Percentiles rank a stretch among this genome's conserved stretches.
phyloP scores from a whole-genome alignment of 1,140 invertebrate genomes.

The Mamestra configurata region DNA sequence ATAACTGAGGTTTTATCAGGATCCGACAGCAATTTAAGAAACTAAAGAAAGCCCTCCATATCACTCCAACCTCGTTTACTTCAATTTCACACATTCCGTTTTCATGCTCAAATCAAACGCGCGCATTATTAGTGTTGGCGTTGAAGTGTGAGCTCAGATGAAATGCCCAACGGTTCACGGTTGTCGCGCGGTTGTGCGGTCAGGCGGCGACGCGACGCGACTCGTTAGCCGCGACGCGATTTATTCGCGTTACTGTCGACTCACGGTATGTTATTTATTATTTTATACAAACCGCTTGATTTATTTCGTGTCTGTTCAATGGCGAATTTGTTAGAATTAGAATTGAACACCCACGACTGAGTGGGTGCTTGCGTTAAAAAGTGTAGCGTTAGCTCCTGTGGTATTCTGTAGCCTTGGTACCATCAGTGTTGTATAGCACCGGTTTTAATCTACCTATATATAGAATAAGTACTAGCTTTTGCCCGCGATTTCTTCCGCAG shows the following conservation, averaged over 20 bases:
- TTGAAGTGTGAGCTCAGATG: conserved; percentile 37
- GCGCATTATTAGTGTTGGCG: conserved; percentile 12
- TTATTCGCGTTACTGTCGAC: conserved; percentile 65
- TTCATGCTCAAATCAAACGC: background rate
- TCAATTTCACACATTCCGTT: background rate
- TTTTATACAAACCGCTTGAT: conserved; percentile 53
- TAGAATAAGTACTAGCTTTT: too few relatives aligned
- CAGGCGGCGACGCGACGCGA: conserved; percentile 60
- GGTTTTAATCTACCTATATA: too few relatives aligned
- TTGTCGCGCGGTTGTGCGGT: conserved; percentile 58
- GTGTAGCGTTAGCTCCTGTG: conserved; percentile 1
- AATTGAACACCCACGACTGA: conserved; percentile 28
- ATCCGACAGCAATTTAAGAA: too few relatives aligned
- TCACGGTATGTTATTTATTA: conserved; percentile 60
- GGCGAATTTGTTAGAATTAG: conserved; percentile 45
- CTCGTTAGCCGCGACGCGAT: conserved; percentile 69
- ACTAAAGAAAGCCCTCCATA: background rate
- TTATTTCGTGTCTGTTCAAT: conserved; percentile 46
- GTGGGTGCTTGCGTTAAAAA: conserved; percentile 29
- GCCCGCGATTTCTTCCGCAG: too few relatives aligned
- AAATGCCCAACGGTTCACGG: conserved; percentile 63
- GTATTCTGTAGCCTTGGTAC: background rate
- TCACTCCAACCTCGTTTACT: background rate
- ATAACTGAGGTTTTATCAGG: too few relatives aligned
- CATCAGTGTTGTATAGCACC: too few relatives aligned